phyloP scores from a whole-genome alignment of 2,888 invertebrate genomes.

The Petrolisthes cinctipes region DNA sequence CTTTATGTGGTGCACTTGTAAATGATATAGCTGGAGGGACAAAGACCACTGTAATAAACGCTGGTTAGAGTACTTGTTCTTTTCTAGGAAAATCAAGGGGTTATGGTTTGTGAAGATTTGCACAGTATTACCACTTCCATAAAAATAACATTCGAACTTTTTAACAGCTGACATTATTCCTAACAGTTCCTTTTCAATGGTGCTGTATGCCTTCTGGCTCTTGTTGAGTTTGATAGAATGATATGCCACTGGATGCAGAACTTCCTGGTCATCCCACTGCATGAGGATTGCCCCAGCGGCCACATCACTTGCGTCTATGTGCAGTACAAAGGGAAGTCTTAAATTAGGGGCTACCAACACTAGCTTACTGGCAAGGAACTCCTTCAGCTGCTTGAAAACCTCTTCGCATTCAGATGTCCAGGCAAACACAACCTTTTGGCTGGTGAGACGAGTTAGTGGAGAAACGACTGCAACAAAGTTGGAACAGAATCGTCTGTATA shows the following conservation, averaged over 20 bases:
- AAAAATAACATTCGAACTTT: too few relatives aligned
- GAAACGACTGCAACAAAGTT: background rate
- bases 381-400: background rate
- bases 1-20: background rate
- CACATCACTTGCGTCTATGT: background rate
- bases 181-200: background rate
- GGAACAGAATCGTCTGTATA: background rate
- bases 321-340: background rate
- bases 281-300: background rate
- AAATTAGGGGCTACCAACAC: background rate
- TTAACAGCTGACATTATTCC: background rate
- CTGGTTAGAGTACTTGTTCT: background rate
- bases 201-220: background rate
- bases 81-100: background rate
- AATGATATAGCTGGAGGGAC: background rate
- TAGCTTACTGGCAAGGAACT: background rate
- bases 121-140: background rate
- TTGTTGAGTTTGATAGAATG: too few relatives aligned
- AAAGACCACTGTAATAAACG: background rate
- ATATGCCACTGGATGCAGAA: too few relatives aligned
- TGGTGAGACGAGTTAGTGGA: constrained; percentile 2
- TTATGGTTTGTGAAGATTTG: constrained; percentile 2
- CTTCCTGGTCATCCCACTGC: too few relatives aligned
- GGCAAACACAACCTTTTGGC: background rate
- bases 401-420: background rate